Conservation (phyloP, 2,797 vertebrate species). For the Ctenopoma multispine region DNA sequence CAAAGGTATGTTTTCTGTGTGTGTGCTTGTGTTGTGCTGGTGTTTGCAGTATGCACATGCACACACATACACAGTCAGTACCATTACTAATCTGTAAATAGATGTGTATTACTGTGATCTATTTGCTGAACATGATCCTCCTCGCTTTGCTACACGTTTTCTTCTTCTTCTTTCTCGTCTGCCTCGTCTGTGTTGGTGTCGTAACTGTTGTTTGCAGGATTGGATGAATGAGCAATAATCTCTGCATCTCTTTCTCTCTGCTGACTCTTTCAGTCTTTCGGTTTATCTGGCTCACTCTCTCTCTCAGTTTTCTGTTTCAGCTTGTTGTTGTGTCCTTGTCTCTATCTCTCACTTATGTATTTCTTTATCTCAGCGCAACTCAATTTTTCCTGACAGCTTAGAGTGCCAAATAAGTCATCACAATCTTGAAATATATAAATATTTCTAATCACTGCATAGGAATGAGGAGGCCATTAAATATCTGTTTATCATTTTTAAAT, state of each 20-base stretch:
- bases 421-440: background rate
- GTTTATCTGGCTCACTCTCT: conserved; percentile 54
- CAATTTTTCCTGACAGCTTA: conserved; percentile 25
- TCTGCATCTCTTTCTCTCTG: conserved; percentile 39
- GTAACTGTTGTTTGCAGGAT: conserved; percentile 59
- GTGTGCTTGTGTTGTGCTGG: background rate
- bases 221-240: conserved; percentile 66
- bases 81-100: conserved; percentile 74
- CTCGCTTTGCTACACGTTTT: conserved; percentile 45
- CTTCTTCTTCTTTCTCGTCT: conserved; percentile 52
- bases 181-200: conserved; percentile 43
- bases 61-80: conserved; percentile 38
- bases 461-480: conserved; percentile 15
- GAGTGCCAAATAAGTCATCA: conserved; percentile 33
- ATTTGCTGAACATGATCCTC: conserved; percentile 60
- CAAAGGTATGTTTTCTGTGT: conserved; percentile 14
- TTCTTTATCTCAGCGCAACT: conserved; percentile 21
- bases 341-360: conserved; percentile 19
- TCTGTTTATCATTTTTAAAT: background rate
- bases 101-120: conserved; percentile 69
- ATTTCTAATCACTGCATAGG: conserved; percentile 8
- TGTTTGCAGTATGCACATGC: conserved; percentile 9
- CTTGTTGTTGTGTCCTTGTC: conserved; percentile 29
- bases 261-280: conserved; percentile 61
- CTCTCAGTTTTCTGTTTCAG: conserved; percentile 42